Evolutionary conservation across 2,797 vertebrate genomes (phyloP), one percentile per base, ranked within the genome.

Genomic region (Mallotus villosus): DNA sequence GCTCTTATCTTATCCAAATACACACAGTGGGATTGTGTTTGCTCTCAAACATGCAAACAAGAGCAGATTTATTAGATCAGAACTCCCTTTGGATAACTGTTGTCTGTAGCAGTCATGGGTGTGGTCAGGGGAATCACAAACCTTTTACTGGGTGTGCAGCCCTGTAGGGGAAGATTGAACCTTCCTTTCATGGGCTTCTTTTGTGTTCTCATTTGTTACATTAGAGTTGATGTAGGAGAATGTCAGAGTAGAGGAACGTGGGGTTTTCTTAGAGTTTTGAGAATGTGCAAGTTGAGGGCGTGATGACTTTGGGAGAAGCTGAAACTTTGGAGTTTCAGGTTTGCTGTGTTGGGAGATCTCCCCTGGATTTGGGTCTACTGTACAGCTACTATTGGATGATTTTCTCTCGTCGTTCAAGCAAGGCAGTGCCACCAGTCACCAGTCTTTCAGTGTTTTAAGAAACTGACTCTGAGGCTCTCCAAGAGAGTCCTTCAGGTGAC

Each of bases 1-100:
- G 53, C 0, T 76, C 61, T 58, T 58, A 19, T 71, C 65, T 58
- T 61, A 57, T 29, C 41, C 51, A 58, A 0, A 19, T 79, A 71
- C 58, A 76, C 4, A 1, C 32, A 29, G 25, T 19, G 7, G n/a
- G 29, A 27, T 27, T 12, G 0, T 74, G 19, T 63, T 67, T 67
- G 66, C 29, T 14, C 21, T 21, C 73, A 25, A 74, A 55, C 24
- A 17, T 24, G 17, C 37, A 19, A 24, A 55, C 58, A 67, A 70
- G 19, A 22, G 29, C n/a, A 12, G 11, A 58, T 29, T 55, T 17
- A 53, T n/a, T 55, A 68, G 29, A 27, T 46, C 11, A 11, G 41
- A 46, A 46, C 32, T 46, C 11, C 9, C 41, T 46, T 3, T 8
- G 12, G 41, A 14, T 46, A 46, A 46, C 9, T 46, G 41, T 14